These are phyloP conservation scores for Epinephelus cyanopodus DNA, from an alignment of 2,113 vertebrate species.

Conservation along the genomic window DNA sequence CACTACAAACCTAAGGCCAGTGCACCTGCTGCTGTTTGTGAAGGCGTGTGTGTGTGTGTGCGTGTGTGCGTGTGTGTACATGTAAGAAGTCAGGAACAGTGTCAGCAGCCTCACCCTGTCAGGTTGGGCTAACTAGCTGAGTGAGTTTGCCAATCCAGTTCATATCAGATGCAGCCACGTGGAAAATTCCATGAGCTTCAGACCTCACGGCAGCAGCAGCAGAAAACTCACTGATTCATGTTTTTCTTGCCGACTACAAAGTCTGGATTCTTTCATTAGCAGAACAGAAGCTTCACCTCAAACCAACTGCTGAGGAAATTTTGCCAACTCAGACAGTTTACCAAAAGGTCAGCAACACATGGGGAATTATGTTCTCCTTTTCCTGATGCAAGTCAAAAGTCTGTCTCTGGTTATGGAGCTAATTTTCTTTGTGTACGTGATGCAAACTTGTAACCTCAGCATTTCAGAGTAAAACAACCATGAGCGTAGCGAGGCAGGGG, in stretches of 20 bases:
- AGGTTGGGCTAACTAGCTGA: neutral
- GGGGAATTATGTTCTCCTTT: neutral
- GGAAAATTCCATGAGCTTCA: conserved; percentile 54
- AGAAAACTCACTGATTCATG: neutral
- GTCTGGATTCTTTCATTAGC: conserved; percentile 1
- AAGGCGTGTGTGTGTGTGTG: neutral
- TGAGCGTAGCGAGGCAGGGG: too few relatives aligned
- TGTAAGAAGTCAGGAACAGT: neutral
- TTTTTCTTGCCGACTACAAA: neutral
- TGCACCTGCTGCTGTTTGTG: conserved; percentile 7
- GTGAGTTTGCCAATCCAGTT: conserved; percentile 47
- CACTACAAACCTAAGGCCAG: neutral
- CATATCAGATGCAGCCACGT: conserved; percentile 9
- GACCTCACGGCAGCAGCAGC: neutral
- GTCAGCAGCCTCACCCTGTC: neutral
- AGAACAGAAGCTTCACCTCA: neutral
- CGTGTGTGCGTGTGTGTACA: neutral
- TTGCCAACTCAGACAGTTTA: too few relatives aligned
- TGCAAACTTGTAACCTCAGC: neutral
- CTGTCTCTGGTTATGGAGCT: neutral
- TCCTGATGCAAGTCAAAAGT: neutral
- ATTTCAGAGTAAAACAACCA: too few relatives aligned
- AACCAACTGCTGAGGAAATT: neutral
- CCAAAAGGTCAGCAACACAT: neutral
- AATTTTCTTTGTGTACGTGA: too few relatives aligned